A percentile compares a stretch with the other conserved stretches of the same genome.
Evolutionary conservation across 2,797 vertebrate species (phyloP).

Genomic region (Platyrinchus mystaceus): DNA sequence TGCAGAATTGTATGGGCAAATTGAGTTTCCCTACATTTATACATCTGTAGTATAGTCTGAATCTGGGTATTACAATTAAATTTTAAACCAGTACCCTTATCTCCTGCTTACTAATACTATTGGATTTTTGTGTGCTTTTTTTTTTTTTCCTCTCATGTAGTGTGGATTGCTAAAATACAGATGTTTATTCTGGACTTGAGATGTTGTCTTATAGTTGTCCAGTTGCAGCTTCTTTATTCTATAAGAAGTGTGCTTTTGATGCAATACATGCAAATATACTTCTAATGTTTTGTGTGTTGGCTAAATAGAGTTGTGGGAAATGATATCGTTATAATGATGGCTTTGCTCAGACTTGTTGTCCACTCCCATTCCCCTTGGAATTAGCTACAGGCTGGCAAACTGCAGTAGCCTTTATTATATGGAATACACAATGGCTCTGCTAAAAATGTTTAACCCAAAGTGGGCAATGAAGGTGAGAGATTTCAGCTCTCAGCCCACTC

Average conservation of each 20-base stretch:
- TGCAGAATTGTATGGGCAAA: not conserved
- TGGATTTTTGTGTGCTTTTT: not conserved
- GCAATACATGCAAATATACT: not conserved
- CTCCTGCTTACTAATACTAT: not conserved
- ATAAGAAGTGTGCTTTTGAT: not conserved
- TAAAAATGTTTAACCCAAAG: not conserved
- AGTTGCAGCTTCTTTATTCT: not conserved
- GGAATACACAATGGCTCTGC: not conserved
- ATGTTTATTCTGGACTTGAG: not conserved
- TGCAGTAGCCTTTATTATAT: constrained; percentile 28
- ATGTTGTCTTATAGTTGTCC: not conserved
- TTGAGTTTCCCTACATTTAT: not conserved
- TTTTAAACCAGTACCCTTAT: not conserved
- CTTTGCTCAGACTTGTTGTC: constrained; percentile 66
- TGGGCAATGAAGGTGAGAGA: not conserved
- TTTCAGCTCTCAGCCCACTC: not conserved
- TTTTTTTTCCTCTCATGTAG: not conserved
- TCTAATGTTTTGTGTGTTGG: constrained; percentile 30
- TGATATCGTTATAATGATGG: constrained; percentile 53
- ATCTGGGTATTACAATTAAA: not conserved
- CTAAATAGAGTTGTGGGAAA: constrained; percentile 43
- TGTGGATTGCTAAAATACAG: not conserved
- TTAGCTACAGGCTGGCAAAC: constrained; percentile 30
- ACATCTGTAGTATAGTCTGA: not conserved
- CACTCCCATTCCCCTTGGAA: constrained; percentile 36